phyloP scores from a whole-genome alignment of 2,113 vertebrate species.

The Sardina pilchardus region DNA sequence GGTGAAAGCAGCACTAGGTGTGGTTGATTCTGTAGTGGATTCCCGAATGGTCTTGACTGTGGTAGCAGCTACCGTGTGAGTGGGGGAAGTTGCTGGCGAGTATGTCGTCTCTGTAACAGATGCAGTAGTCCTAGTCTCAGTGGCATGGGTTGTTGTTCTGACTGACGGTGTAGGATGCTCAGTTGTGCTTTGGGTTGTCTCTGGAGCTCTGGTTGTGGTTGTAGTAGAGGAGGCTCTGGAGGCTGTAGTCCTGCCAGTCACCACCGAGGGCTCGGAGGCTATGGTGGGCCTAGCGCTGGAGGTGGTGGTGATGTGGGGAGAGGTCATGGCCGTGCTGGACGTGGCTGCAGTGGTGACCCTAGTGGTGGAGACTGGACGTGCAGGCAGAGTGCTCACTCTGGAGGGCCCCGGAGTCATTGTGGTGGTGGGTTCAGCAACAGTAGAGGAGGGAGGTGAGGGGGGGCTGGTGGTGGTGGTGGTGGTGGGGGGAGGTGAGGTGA shows the following conservation, averaged over 20 bases:
- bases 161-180: not conserved
- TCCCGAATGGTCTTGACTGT: constrained; percentile 35
- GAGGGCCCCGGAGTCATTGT: constrained; percentile 30
- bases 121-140: constrained; percentile 45
- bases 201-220: not conserved
- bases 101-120: constrained; percentile 38
- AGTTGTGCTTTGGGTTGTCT: not conserved
- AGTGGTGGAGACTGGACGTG: constrained; percentile 28
- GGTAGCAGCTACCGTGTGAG: constrained; percentile 42
- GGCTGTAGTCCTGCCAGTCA: constrained; percentile 47
- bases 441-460: constrained; percentile 1
- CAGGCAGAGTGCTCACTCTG: constrained; percentile 39
- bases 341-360: constrained; percentile 45
- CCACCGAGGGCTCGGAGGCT: constrained; percentile 35
- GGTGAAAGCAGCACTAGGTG: constrained; percentile 39
- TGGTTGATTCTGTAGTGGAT: constrained; percentile 47
- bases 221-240: constrained; percentile 34
- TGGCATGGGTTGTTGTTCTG: constrained; percentile 23
- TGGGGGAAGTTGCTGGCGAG: constrained; percentile 18
- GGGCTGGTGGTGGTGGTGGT: constrained; percentile 24
- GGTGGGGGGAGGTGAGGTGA: constrained; percentile 35
- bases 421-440: constrained; percentile 26
- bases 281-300: constrained; percentile 41
- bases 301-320: constrained; percentile 33
- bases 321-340: constrained; percentile 38